Evolutionary conservation across 2,113 vertebrate species (phyloP).

Genomic region (Scomber japonicus): DNA sequence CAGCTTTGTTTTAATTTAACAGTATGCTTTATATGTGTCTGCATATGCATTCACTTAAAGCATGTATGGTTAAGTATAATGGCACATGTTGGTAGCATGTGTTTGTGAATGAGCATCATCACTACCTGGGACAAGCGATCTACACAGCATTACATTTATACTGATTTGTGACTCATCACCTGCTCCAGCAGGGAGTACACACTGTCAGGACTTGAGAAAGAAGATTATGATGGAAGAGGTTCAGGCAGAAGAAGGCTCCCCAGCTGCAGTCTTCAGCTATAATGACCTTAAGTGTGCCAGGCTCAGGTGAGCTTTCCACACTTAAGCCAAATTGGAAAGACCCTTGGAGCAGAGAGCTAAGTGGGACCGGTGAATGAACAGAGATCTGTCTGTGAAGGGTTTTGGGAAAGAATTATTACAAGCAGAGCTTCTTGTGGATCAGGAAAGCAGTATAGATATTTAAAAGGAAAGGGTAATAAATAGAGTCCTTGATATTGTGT

Average conservation of each 20-base stretch:
- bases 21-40: neutral
- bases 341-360: slow-evolving; percentile 46
- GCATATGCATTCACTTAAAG: neutral
- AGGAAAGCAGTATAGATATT: slow-evolving; percentile 21
- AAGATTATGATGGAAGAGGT: slow-evolving; percentile 50
- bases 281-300: slow-evolving; percentile 53
- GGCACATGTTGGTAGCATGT: slow-evolving; percentile 22
- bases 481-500: slow-evolving; percentile 9
- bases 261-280: slow-evolving; percentile 30
- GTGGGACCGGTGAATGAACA: slow-evolving; percentile 35
- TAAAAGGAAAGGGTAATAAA: neutral
- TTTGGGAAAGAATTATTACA: slow-evolving; percentile 33
- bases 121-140: slow-evolving; percentile 35
- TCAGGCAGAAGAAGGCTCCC: slow-evolving; percentile 4
- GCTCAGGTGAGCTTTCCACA: slow-evolving; percentile 60
- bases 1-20: neutral
- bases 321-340: slow-evolving; percentile 71
- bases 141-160: slow-evolving; percentile 18
- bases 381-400: slow-evolving; percentile 39
- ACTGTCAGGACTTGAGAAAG: slow-evolving; percentile 18
- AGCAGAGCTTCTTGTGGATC: slow-evolving; percentile 18
- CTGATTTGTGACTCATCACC: slow-evolving; percentile 18
- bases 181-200: slow-evolving; percentile 20
- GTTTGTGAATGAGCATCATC: slow-evolving; percentile 6
- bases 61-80: neutral